Evolutionary conservation across 2,888 invertebrate genomes (phyloP).

Genomic region (Cynaeus angustus): DNA sequence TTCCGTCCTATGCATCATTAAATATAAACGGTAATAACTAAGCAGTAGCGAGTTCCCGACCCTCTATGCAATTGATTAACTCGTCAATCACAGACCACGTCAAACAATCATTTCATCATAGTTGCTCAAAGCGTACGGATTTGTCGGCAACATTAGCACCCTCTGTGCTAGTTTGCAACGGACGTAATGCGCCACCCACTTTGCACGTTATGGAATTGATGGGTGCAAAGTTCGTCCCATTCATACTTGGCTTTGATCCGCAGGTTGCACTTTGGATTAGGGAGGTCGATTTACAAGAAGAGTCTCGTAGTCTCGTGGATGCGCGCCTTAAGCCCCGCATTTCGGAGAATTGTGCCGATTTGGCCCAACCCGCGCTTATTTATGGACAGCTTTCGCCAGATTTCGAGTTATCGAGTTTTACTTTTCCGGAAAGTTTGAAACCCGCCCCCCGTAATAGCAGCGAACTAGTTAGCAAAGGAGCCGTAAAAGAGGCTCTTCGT

Average conservation of each 20-base stretch:
- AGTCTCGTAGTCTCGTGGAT: no score
- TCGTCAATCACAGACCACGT: slow-evolving; percentile 62
- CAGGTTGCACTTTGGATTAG: slow-evolving; percentile 24
- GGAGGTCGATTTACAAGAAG: background rate
- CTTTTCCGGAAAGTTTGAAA: slow-evolving; percentile 32
- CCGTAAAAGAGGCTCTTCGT: slow-evolving; percentile 26
- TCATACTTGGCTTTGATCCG: slow-evolving; percentile 32
- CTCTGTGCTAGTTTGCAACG: slow-evolving; percentile 39
- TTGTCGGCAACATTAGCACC: slow-evolving; percentile 41
- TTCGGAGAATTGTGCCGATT: no score
- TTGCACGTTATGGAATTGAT: slow-evolving; percentile 29
- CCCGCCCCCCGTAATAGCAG: slow-evolving; percentile 24
- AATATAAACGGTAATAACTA: slow-evolving; percentile 50
- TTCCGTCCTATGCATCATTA: slow-evolving; percentile 45
- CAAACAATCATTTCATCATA: slow-evolving; percentile 58
- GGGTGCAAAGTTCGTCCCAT: slow-evolving; percentile 29
- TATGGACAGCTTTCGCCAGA: background rate
- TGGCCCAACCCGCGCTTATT: background rate
- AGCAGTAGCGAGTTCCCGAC: slow-evolving; percentile 43
- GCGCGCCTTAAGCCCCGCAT: no score
- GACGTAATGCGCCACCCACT: slow-evolving; percentile 39
- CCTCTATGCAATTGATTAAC: slow-evolving; percentile 52
- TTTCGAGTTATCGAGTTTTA: slow-evolving; percentile 32
- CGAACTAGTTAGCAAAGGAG: slow-evolving; percentile 30
- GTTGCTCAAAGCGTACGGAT: slow-evolving; percentile 46